Base-by-base conservation (phyloP, 2,888 invertebrate genomes). In the Scaptomyza cyrtandrae region DNA sequence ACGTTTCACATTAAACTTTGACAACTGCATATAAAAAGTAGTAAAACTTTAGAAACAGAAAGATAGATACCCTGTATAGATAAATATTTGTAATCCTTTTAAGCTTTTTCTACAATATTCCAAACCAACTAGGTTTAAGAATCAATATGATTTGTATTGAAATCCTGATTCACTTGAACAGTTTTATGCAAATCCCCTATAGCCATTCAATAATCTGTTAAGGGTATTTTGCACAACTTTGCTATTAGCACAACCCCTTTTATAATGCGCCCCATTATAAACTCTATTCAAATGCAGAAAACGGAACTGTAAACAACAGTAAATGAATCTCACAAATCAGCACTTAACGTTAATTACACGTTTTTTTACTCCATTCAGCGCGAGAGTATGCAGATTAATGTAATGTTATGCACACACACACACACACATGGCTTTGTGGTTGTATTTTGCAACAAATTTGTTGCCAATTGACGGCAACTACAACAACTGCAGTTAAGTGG, bases 301-400 rank as follows among this genome's bases (percentile, higher is more conserved):
- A n/a, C 16, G 33, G 9, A 48, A 45, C 19, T 27, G 31, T 6
- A 57, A 45, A 59, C 19, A 57, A 16, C n/a, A 45, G 61, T 60
- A 63, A 54, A 43, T 62, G 54, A 70, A 50, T 68, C 66, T 63
- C 59, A 75, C 70, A 88, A 85, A 88, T 85, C 80, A 83, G 86
- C 88, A 85, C 89, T 85, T 85, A 75, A 75, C 65, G 75, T 75
- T 89, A 85, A 85, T 85, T 89, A 73, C 86, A 58, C 41, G 49
- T 61, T 61, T 76, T 59, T 62, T 65, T 5, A 41, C 14, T 44
- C n/a, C 5, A 7, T 16, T 7, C 5, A 13, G 6, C 24, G 58
- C 16, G 7, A 53, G 16, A 52, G 11, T 14, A 35, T 45, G 33
- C 46, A 50, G 63, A 83, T 80, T 88, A 80, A 86, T 71, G 39